phyloP scores from a whole-genome alignment of 2,888 invertebrate genomes.

The Schrankia costaestrigalis region DNA sequence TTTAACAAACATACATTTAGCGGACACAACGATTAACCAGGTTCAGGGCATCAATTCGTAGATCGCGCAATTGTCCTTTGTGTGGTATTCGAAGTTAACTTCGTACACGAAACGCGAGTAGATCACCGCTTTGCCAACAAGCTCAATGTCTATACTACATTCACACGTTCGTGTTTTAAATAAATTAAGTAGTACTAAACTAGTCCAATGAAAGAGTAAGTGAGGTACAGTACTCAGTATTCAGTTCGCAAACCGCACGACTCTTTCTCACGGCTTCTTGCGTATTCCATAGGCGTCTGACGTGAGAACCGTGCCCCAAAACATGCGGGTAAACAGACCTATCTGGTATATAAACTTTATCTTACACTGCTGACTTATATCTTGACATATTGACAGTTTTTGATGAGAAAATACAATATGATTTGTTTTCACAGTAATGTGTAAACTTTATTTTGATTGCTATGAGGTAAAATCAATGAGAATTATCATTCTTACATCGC shows the following conservation, averaged over 20 bases:
- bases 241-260: slow-evolving; percentile 63
- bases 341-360: slow-evolving; percentile 10
- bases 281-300: slow-evolving; percentile 53
- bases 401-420: not conserved
- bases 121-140: too few species aligned
- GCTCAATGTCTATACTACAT: not conserved
- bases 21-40: too few species aligned
- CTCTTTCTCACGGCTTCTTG: slow-evolving; percentile 66
- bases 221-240: slow-evolving; percentile 55
- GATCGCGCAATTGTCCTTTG: too few species aligned
- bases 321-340: slow-evolving; percentile 41
- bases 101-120: too few species aligned
- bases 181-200: slow-evolving; percentile 27
- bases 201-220: slow-evolving; percentile 69
- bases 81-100: too few species aligned
- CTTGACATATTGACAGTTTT: not conserved
- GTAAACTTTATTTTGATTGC: too few species aligned
- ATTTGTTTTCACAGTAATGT: too few species aligned
- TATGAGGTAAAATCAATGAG: too few species aligned
- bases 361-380: slow-evolving; percentile 1
- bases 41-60: too few species aligned
- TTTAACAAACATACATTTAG: too few species aligned
- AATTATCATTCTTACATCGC: too few species aligned
- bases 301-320: slow-evolving; percentile 56
- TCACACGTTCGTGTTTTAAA: not conserved